These are phyloP conservation scores for Karalla daura DNA, from an alignment of 2,797 vertebrate genomes.

Conservation along the genomic window DNA sequence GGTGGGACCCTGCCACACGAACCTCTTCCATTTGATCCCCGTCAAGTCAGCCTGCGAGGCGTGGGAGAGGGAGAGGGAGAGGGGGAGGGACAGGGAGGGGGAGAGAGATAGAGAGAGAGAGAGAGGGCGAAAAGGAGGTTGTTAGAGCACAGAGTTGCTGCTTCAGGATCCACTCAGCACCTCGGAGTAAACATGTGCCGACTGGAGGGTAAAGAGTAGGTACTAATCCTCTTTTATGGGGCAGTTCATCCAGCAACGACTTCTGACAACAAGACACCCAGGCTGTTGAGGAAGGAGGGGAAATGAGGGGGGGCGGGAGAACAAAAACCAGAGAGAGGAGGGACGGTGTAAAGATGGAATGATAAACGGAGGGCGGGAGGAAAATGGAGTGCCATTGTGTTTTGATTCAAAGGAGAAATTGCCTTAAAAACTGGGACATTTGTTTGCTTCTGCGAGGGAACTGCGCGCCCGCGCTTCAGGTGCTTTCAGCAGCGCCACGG, in stretches of 20 bases:
- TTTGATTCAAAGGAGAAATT: conserved; percentile 15
- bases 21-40: conserved; percentile 99
- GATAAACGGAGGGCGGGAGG: conserved; percentile 4
- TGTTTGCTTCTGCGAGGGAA: conserved; percentile 28
- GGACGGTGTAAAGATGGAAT: conserved; percentile 1
- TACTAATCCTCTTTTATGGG: conserved; percentile 67
- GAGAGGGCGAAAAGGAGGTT: not conserved
- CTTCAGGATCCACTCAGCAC: conserved; percentile 63
- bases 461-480: conserved; percentile 31
- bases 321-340: not conserved
- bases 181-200: conserved; percentile 47
- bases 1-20: conserved; percentile 96
- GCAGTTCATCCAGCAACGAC: conserved; percentile 37
- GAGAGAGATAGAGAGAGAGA: not conserved
- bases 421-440: conserved; percentile 9
- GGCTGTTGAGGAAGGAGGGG: conserved; percentile 10
- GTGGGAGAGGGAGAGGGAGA: not conserved
- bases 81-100: too few species aligned
- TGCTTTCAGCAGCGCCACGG: conserved; percentile 52
- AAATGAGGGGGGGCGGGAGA: not conserved
- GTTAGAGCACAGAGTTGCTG: conserved; percentile 51
- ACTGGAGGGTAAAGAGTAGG: conserved; percentile 58
- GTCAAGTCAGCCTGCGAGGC: conserved; percentile 93
- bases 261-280: conserved; percentile 18
- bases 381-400: conserved; percentile 2